Percentiles rank a stretch among this genome's conserved stretches.
Evolutionary conservation across 2,888 invertebrate genomes (phyloP).

Genomic region (Nephrotoma flavescens): DNA sequence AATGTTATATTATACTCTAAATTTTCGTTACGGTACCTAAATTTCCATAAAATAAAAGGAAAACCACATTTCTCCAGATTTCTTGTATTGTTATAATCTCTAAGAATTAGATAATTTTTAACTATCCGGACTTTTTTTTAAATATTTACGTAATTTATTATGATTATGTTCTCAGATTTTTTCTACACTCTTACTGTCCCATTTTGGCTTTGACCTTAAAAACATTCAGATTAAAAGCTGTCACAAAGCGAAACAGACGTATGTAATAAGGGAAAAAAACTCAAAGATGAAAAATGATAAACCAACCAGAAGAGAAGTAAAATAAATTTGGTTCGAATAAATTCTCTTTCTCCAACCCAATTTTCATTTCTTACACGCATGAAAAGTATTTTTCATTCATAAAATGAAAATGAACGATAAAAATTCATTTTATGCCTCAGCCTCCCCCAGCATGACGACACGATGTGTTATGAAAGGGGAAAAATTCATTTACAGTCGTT

Average conservation of each 20-base stretch:
- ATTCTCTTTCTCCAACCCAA: not conserved
- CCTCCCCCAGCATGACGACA: not conserved
- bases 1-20: too few species aligned
- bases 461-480: not conserved
- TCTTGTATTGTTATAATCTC: too few species aligned
- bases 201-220: not conserved
- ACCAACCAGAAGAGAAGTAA: not conserved
- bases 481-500: not conserved
- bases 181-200: not conserved
- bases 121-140: too few species aligned
- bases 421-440: not conserved
- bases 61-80: too few species aligned
- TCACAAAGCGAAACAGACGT: not conserved
- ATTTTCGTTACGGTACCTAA: too few species aligned
- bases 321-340: too few species aligned
- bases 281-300: not conserved
- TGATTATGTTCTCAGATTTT: not conserved
- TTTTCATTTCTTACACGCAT: not conserved
- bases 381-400: not conserved
- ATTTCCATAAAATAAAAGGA: too few species aligned
- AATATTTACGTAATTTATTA: not conserved
- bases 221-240: not conserved
- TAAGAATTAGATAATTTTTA: too few species aligned
- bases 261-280: not conserved
- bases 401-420: not conserved